phyloP scores from a whole-genome alignment of 2,888 invertebrate genomes.

The Cynaeus angustus region DNA sequence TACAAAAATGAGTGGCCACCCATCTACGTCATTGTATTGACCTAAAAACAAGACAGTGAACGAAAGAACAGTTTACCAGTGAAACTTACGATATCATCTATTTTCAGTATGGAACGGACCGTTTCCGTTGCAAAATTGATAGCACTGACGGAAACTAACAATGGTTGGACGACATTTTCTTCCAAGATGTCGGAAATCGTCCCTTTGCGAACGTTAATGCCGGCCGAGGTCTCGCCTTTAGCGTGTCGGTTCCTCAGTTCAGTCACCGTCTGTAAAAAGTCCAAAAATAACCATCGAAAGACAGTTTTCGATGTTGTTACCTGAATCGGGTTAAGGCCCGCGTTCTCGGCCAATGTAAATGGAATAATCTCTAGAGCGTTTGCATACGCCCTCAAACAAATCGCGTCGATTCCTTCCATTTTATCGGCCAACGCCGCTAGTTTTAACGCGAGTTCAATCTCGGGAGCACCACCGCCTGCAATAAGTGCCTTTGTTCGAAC shows the following conservation, averaged over 20 bases:
- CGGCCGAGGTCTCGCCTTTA: constrained; percentile 87
- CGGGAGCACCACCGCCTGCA: constrained; percentile 98
- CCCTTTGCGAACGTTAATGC: constrained; percentile 97
- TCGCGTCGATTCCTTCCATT: constrained; percentile 93
- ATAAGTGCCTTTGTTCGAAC: constrained; percentile 94
- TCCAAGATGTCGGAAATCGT: constrained; percentile 97
- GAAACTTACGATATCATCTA: constrained; percentile 92
- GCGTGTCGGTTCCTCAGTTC: constrained; percentile 96
- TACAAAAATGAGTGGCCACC: neutral
- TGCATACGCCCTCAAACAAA: constrained; percentile 96
- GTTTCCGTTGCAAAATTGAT: constrained; percentile 97
- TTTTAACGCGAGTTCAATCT: constrained; percentile 93
- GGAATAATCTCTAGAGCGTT: constrained; percentile 97
- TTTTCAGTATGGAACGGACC: constrained; percentile 97
- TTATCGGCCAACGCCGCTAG: constrained; percentile 88
- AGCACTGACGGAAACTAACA: constrained; percentile 95
- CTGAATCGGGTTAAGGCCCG: constrained; percentile 72
- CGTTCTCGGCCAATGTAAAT: constrained; percentile 93
- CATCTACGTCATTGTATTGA: constrained; percentile 73
- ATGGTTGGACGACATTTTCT: constrained; percentile 97
- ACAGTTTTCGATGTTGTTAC: constrained; percentile 52
- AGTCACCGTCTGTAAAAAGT: constrained; percentile 83
- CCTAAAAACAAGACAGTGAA: constrained; percentile 70
- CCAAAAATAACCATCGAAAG: neutral
- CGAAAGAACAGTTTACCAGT: constrained; percentile 8